Base-by-base conservation (phyloP, 2,113 vertebrate species). In the Otis tarda region DNA sequence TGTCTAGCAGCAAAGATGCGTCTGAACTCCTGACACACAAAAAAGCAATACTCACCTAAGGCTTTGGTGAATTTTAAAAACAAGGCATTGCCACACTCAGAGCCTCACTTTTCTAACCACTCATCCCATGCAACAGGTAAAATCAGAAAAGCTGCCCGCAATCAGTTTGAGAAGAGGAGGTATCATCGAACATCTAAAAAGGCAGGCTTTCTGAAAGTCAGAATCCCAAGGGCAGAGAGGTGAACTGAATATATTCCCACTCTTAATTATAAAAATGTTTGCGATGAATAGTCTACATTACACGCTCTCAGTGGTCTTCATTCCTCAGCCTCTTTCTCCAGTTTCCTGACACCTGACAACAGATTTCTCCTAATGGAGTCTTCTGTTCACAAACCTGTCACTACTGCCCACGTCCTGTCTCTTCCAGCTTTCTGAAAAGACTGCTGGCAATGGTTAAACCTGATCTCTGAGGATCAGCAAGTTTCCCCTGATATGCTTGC, bases 221-320 rank as follows among this genome's bases (percentile, higher is more conserved):
- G 33, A 89, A 87, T 53, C 9, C 60, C 24, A 87, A 35, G 10
- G 37, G 59, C 33, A 69, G 43, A 52, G 12, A 52, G 24, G 33
- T 24, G 64, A 83, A 39, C 15, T 43, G 81, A 83, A 49, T 39
- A 53, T 45, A 33, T 49, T 57, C 9, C 55, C 24, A 24, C 28
- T 71, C 11, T 45, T 27, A 31, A 41, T 35, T 25, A 37, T 20
- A 53, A 57, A 78, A 75, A 23, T 5, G 8, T 59, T 67, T 67
- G 20, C 1, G 0, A 60, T 12, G 4, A 67, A 18, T 3, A 47
- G 41, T 37, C 30, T 12, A 1, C 0, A 0, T 39, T 19, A 30
- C 17, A 9, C 8, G 4, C 30, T 22, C 47, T 23, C 33, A 31
- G 47, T 35, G 28, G 7, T 35, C 35, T 45, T 67, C 35, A n/a